Conservation (phyloP, 2,797 vertebrate species). For the Artibeus jamaicensis region DNA sequence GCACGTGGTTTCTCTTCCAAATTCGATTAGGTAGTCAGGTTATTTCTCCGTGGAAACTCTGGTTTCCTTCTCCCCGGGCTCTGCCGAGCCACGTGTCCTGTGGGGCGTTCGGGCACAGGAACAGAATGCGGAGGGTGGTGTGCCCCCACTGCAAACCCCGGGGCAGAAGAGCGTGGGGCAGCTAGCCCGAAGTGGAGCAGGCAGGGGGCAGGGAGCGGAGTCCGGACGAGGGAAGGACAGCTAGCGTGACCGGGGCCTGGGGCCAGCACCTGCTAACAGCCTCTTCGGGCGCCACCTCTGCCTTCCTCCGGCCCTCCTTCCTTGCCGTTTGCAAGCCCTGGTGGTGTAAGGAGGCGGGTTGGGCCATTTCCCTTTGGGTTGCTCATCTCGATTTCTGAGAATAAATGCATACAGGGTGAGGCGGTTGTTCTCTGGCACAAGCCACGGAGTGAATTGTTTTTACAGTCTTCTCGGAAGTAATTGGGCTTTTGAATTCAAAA, state of each 20-base stretch:
- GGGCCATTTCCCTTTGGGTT: not conserved
- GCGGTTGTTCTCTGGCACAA: not conserved
- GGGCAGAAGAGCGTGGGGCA: not conserved
- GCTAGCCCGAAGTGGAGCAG: not conserved
- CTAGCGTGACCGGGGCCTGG: too few species aligned
- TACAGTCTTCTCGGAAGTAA: not conserved
- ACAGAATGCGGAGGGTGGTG: not conserved
- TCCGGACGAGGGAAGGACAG: too few species aligned
- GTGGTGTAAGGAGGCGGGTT: accelerated
- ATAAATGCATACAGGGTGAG: not conserved
- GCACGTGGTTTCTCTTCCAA: too few species aligned
- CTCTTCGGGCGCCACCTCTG: not conserved
- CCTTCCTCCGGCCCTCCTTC: accelerated
- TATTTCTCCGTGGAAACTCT: not conserved
- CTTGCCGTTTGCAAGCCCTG: too few species aligned
- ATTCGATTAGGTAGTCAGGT: not conserved
- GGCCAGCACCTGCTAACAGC: not conserved
- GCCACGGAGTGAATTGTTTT: not conserved
- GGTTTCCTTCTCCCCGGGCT: not conserved
- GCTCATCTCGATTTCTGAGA: not conserved
- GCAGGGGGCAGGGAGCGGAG: not conserved
- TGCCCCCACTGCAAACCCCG: not conserved
- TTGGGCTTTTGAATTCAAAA: not conserved
- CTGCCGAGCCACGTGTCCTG: not conserved
- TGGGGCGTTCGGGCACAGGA: not conserved